phyloP scores from a whole-genome alignment of 2,797 vertebrate genomes.

The Myotis myotis region DNA sequence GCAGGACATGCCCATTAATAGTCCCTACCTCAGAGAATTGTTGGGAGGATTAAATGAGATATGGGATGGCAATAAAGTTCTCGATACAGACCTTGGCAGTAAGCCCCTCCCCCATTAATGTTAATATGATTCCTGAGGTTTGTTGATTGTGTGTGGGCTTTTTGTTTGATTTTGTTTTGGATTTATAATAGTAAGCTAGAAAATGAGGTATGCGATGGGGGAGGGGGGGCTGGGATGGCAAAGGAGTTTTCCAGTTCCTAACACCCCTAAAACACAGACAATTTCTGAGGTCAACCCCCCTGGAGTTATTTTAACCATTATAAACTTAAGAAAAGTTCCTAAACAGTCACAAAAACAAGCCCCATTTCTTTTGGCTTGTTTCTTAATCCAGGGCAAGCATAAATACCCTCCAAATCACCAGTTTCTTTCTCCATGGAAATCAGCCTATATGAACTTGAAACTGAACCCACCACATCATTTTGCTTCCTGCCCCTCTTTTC shows the following conservation, averaged over 20 bases:
- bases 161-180: not conserved
- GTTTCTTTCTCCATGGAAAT: not conserved
- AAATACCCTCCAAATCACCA: not conserved
- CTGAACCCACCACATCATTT: not conserved
- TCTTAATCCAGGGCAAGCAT: not conserved
- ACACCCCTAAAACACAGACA: not conserved
- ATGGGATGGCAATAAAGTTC: not conserved
- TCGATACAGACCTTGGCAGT: not conserved
- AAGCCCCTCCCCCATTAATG: not conserved
- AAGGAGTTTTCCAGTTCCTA: not conserved
- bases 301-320: constrained; percentile 30
- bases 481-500: not conserved
- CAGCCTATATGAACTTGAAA: not conserved
- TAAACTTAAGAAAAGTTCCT: not conserved
- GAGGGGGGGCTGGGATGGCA: not conserved
- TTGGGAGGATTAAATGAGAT: not conserved
- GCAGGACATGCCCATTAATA: not conserved
- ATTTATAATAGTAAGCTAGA: not conserved
- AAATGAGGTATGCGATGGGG: not conserved
- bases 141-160: not conserved
- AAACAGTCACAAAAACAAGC: not conserved
- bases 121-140: not conserved
- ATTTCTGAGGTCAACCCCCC: not conserved
- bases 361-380: not conserved
- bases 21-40: not conserved